A percentile compares a stretch with the other conserved stretches of the same genome.
Evolutionary conservation across 2,113 vertebrate genomes (phyloP).

Genomic region (Thunnus maccoyii): DNA sequence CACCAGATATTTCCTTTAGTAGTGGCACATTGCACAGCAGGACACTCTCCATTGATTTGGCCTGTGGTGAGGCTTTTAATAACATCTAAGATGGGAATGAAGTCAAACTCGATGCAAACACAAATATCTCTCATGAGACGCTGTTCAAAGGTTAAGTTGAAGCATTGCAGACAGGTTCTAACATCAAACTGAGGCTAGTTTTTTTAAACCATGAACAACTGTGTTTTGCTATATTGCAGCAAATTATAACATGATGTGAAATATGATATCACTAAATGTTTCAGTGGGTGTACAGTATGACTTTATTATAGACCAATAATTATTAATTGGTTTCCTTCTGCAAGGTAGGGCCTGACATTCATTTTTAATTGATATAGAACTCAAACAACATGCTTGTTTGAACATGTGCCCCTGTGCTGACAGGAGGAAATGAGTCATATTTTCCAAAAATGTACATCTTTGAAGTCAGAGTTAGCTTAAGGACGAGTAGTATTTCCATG

Average conservation of each 20-base stretch:
- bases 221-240: background rate
- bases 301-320: background rate
- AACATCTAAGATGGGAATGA: constrained; percentile 10
- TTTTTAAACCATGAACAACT: background rate
- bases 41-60: constrained; percentile 48
- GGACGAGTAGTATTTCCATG: constrained; percentile 34
- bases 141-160: constrained; percentile 20
- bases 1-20: constrained; percentile 25
- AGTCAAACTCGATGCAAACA: constrained; percentile 14
- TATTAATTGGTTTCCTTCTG: background rate
- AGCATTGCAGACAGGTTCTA: background rate
- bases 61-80: constrained; percentile 55
- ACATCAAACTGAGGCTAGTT: background rate
- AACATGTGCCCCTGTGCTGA: constrained; percentile 13
- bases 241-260: background rate
- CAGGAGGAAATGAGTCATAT: constrained; percentile 65
- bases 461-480: constrained; percentile 61
- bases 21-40: constrained; percentile 46
- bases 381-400: constrained; percentile 39
- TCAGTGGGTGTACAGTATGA: too few relatives aligned
- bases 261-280: background rate
- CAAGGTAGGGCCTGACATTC: background rate
- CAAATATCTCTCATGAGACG: constrained; percentile 9
- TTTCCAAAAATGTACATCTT: constrained; percentile 66
- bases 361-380: constrained; percentile 36